Percentiles rank a stretch among this genome's conserved stretches.
These are phyloP conservation scores for Chrysina gloriosa DNA, from an alignment of 2,888 invertebrate species.

Conservation along the genomic window DNA sequence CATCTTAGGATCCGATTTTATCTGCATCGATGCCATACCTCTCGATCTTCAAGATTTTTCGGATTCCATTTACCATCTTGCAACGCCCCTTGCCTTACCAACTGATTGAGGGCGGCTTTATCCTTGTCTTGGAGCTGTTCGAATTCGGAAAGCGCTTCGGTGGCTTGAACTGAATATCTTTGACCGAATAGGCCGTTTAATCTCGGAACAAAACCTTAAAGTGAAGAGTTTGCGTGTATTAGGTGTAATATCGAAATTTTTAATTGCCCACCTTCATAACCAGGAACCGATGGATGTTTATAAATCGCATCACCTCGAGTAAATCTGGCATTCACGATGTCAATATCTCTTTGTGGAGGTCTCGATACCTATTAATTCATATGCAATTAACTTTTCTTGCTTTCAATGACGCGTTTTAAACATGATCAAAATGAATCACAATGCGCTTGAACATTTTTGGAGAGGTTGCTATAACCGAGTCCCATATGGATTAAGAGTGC, in stretches of 20 bases:
- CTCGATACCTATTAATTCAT: slow-evolving; percentile 66
- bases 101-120: slow-evolving; percentile 70
- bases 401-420: too few species aligned
- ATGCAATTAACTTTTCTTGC: neutral
- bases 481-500: too few species aligned
- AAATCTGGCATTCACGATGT: slow-evolving; percentile 73
- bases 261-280: slow-evolving; percentile 74
- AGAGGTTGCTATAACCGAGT: too few species aligned
- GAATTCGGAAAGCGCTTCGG: slow-evolving; percentile 79
- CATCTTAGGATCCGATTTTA: slow-evolving; percentile 47
- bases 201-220: slow-evolving; percentile 74
- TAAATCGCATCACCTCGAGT: slow-evolving; percentile 77
- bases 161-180: slow-evolving; percentile 77
- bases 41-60: slow-evolving; percentile 71
- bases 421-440: too few species aligned
- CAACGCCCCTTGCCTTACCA: slow-evolving; percentile 70
- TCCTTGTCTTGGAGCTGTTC: slow-evolving; percentile 72
- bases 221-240: neutral
- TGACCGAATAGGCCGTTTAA: slow-evolving; percentile 76
- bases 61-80: slow-evolving; percentile 75
- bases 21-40: slow-evolving; percentile 62
- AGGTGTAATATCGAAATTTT: neutral
- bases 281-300: slow-evolving; percentile 79
- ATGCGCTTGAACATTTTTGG: too few species aligned
- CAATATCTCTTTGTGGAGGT: slow-evolving; percentile 75